phyloP scores from a whole-genome alignment of 2,888 invertebrate species.

The Eucera pruinosa region DNA sequence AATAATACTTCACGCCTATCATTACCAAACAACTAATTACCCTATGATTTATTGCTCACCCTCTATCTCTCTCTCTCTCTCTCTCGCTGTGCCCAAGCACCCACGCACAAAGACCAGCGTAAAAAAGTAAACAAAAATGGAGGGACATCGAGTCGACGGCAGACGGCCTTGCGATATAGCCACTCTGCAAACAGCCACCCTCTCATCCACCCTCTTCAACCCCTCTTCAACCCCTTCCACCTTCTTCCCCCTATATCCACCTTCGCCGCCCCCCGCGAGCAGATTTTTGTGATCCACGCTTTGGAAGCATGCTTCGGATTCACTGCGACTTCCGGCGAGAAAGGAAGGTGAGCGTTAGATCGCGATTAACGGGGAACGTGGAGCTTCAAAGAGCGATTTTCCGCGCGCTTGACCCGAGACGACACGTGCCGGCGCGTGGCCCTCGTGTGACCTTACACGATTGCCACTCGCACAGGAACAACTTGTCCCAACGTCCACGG shows the following conservation, averaged over 20 bases:
- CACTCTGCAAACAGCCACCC: slow-evolving; percentile 53
- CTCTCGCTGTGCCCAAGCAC: neutral
- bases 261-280: slow-evolving; percentile 30
- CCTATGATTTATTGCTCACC: too few species aligned
- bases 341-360: slow-evolving; percentile 73
- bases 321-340: slow-evolving; percentile 61
- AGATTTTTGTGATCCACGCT: slow-evolving; percentile 60
- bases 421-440: slow-evolving; percentile 74
- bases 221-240: neutral
- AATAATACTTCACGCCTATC: slow-evolving; percentile 1
- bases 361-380: slow-evolving; percentile 71
- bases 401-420: slow-evolving; percentile 74
- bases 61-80: too few species aligned
- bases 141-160: slow-evolving; percentile 54
- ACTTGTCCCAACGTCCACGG: slow-evolving; percentile 55
- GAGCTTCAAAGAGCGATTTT: slow-evolving; percentile 80
- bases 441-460: slow-evolving; percentile 67
- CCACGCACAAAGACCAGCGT: slow-evolving; percentile 4
- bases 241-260: neutral
- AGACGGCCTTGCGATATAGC: slow-evolving; percentile 60
- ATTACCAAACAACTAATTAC: neutral
- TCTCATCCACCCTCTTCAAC: neutral
- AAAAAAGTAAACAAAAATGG: slow-evolving; percentile 44
- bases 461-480: slow-evolving; percentile 44
- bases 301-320: slow-evolving; percentile 46